These are phyloP conservation scores for Heliconius aoede DNA, from an alignment of 2,888 invertebrate genomes.

Conservation along the genomic window DNA sequence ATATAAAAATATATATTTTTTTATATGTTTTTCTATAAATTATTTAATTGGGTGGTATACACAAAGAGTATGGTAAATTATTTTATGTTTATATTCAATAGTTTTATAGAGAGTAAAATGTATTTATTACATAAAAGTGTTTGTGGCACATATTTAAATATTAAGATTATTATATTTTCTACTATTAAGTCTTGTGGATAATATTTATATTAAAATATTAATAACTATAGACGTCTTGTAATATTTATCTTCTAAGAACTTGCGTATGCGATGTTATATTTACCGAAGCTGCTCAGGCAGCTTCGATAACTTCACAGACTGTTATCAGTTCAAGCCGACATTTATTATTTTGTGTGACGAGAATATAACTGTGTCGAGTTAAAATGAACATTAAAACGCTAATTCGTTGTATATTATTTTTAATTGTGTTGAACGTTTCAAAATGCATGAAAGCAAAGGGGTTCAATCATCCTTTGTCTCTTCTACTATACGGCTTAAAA, in stretches of 20 bases:
- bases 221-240: neutral
- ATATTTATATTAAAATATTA: neutral
- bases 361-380: neutral
- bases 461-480: neutral
- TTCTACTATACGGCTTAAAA: neutral
- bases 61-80: no score
- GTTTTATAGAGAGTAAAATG: no score
- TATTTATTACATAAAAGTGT: no score
- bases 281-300: neutral
- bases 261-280: neutral
- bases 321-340: slow-evolving; percentile 1
- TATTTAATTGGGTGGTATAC: no score
- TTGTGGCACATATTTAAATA: no score
- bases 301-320: neutral
- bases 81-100: no score
- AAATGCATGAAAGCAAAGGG: neutral
- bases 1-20: neutral
- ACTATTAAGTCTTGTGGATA: no score
- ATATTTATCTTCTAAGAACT: neutral
- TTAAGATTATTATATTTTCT: no score
- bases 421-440: neutral
- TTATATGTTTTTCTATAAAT: no score
- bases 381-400: slow-evolving; percentile 12
- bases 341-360: neutral
- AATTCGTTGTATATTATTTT: neutral